Conservation (phyloP, 2,797 vertebrate genomes). For the Onychomys leucogaster region DNA sequence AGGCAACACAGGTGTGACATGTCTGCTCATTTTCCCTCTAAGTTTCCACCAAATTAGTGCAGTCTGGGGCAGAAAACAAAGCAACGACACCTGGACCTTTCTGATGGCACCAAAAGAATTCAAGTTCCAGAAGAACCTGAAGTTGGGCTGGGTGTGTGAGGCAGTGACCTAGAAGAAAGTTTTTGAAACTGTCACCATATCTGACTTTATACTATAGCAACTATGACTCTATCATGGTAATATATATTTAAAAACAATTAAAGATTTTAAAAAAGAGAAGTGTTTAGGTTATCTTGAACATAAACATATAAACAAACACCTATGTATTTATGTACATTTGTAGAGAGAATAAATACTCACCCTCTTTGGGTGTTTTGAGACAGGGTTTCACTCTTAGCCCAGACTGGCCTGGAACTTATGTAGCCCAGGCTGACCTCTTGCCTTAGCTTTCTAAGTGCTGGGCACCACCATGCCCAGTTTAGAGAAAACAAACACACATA, state of each 20-base stretch:
- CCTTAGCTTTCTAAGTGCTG: background rate
- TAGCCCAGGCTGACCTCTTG: background rate
- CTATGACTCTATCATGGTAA: background rate
- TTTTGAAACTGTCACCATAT: constrained; percentile 26
- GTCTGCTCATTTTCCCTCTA: background rate
- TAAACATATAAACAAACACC: background rate
- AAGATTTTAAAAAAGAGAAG: background rate
- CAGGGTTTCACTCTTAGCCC: background rate
- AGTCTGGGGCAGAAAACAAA: background rate
- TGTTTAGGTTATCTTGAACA: constrained; percentile 35
- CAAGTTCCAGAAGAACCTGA: constrained; percentile 33
- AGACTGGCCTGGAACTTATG: background rate
- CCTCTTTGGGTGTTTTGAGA: background rate
- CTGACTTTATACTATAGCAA: constrained; percentile 50
- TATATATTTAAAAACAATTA: background rate
- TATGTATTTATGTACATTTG: background rate
- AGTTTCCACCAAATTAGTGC: constrained; percentile 15
- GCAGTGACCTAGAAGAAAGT: background rate
- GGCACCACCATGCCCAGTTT: background rate
- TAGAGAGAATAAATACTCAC: background rate
- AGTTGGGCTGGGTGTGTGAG: background rate
- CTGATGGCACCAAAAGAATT: constrained; percentile 22
- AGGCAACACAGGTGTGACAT: background rate
- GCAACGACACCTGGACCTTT: background rate
- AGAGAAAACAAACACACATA: background rate